Conservation (phyloP, 2,797 vertebrate genomes). For the Hydrophis major region DNA sequence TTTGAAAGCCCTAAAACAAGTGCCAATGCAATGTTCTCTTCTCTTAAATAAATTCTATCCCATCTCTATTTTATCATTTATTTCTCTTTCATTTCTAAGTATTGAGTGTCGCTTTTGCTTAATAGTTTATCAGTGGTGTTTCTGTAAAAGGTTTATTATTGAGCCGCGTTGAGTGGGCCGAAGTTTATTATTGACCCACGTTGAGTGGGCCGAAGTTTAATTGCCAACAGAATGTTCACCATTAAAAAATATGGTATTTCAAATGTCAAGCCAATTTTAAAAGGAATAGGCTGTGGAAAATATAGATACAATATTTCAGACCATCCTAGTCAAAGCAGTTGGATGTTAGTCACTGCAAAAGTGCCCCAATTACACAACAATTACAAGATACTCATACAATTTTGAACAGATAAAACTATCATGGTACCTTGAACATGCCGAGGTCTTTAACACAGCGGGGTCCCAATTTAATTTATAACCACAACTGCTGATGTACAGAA, state of each 20-base stretch:
- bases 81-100: background rate
- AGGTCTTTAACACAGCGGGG: conserved; percentile 3
- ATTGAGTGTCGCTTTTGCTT: background rate
- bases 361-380: conserved; percentile 38
- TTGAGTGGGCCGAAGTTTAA: conserved; percentile 54
- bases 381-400: conserved; percentile 34
- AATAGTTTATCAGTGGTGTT: background rate
- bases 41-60: background rate
- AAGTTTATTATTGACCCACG: conserved; percentile 47
- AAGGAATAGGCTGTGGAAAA: conserved; percentile 46
- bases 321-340: conserved; percentile 55
- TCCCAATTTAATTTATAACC: conserved; percentile 32
- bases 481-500: conserved; percentile 17
- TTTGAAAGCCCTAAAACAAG: background rate
- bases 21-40: background rate
- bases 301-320: conserved; percentile 47
- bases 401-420: conserved; percentile 14
- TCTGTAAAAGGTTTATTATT: conserved; percentile 53
- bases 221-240: conserved; percentile 51
- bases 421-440: conserved; percentile 36
- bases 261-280: conserved; percentile 67
- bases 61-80: fast-evolving
- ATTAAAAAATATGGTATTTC: conserved; percentile 65
- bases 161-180: conserved; percentile 45
- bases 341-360: conserved; percentile 52